phyloP scores from a whole-genome alignment of 2,797 vertebrate species.

The Momotus momota region DNA sequence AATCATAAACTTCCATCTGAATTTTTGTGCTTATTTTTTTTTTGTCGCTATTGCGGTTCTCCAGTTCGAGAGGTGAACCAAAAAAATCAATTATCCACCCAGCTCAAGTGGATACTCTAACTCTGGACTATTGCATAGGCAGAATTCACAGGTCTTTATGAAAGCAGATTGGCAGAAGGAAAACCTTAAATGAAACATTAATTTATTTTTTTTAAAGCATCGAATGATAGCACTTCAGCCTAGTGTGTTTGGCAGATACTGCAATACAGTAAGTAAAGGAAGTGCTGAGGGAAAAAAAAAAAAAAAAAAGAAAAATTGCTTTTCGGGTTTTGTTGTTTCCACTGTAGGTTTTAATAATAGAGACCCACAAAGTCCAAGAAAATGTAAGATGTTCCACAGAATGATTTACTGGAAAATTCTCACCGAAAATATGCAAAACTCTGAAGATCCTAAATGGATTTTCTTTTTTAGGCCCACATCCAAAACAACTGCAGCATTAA shows the following conservation, averaged over 20 bases:
- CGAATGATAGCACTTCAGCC: not conserved
- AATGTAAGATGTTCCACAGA: constrained; percentile 62
- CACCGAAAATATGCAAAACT: constrained; percentile 61
- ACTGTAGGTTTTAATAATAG: constrained; percentile 53
- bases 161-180: not conserved
- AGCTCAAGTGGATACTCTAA: not conserved
- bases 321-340: constrained; percentile 42
- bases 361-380: constrained; percentile 38
- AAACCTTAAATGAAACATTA: not conserved
- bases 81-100: constrained; percentile 29
- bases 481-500: constrained; percentile 16
- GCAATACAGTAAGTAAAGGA: constrained; percentile 12
- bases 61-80: constrained; percentile 21
- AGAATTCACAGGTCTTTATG: not conserved
- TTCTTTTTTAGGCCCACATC: constrained; percentile 28
- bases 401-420: constrained; percentile 63
- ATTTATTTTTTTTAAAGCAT: not conserved
- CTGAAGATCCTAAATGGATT: constrained; percentile 41
- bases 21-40: not conserved
- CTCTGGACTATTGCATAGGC: not conserved
- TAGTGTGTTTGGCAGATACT: not conserved
- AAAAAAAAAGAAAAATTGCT: not conserved
- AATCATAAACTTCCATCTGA: not conserved
- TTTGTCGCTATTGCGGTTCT: not conserved
- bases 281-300: not conserved